These are phyloP conservation scores for Artibeus lituratus DNA, from an alignment of 2,797 vertebrate species.

Conservation along the genomic window DNA sequence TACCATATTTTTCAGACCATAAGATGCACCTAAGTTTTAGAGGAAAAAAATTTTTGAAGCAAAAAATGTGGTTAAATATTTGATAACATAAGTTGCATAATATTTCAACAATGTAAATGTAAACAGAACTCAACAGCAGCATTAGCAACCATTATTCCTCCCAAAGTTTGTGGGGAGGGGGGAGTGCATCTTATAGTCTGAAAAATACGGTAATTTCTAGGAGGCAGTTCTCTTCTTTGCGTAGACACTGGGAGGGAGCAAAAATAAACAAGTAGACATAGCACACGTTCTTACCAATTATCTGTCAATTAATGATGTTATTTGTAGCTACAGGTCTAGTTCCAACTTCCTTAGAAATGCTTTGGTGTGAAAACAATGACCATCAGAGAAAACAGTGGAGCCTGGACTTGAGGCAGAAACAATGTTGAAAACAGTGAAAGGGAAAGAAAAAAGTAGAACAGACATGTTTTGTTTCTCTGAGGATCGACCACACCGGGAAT, in stretches of 20 bases:
- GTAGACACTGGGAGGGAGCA: not conserved
- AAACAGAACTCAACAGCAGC: too few species aligned
- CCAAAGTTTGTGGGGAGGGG: too few species aligned
- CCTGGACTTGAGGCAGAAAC: not conserved
- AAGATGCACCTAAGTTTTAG: too few species aligned
- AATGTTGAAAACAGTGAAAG: not conserved
- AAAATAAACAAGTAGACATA: constrained; percentile 5
- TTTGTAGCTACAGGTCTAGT: not conserved
- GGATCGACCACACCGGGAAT: not conserved
- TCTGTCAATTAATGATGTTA: constrained; percentile 6
- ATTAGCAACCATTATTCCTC: too few species aligned
- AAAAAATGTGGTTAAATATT: too few species aligned
- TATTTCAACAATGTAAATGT: too few species aligned
- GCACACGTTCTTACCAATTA: constrained; percentile 29
- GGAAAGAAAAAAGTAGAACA: not conserved
- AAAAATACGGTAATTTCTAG: not conserved
- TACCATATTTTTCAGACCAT: not conserved
- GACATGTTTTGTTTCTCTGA: not conserved
- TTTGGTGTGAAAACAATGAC: constrained; percentile 24
- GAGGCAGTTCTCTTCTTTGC: not conserved
- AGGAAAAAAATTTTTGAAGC: too few species aligned
- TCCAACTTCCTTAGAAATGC: not conserved
- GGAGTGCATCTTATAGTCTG: too few species aligned
- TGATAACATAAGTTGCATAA: too few species aligned
- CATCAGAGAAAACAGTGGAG: constrained; percentile 12